Conservation (phyloP, 2,797 vertebrate genomes). For the Mus spretus region DNA sequence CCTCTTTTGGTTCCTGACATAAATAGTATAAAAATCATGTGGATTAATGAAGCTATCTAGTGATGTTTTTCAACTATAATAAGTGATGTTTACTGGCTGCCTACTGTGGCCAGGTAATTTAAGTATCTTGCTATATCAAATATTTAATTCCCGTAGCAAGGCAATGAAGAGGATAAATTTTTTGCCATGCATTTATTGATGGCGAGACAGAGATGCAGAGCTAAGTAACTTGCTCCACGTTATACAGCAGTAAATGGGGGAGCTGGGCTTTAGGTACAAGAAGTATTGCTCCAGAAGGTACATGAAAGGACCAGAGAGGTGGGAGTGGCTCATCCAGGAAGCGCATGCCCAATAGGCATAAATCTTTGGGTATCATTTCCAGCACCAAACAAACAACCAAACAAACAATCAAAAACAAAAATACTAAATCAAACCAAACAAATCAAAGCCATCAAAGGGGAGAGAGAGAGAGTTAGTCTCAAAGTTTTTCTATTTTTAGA, state of each 20-base stretch:
- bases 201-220: background rate
- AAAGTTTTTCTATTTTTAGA: background rate
- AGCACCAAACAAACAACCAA: background rate
- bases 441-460: background rate
- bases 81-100: background rate
- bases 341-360: background rate
- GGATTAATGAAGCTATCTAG: background rate
- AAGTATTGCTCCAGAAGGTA: background rate
- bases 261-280: background rate
- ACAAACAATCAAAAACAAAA: background rate
- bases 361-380: background rate
- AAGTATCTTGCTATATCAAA: background rate
- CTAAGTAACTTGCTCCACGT: background rate
- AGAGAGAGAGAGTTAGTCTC: background rate
- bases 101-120: background rate
- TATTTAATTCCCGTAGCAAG: background rate
- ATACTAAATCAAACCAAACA: too few species aligned
- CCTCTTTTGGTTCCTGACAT: too few species aligned
- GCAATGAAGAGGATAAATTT: background rate
- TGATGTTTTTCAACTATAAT: background rate
- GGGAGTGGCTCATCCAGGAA: too few species aligned
- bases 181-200: background rate
- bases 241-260: background rate
- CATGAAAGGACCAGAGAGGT: too few species aligned
- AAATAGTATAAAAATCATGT: conserved; percentile 7